Evolutionary conservation across 1,140 invertebrate genomes (phyloP).

Genomic region (Pogonognathellus flavescens): DNA sequence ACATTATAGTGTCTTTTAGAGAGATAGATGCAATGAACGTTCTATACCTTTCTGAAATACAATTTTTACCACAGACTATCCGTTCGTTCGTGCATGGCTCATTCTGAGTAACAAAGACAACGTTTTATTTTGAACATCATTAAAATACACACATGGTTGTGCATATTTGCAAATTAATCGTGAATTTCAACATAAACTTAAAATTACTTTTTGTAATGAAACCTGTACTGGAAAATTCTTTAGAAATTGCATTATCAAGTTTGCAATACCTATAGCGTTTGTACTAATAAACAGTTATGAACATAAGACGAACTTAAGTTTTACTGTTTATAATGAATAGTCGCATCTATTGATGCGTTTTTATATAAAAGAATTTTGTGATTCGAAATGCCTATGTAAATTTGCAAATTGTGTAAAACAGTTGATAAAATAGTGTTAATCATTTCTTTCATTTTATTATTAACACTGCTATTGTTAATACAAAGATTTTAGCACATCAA

Average conservation of each 20-base stretch:
- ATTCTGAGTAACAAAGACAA: neutral
- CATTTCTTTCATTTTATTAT: constrained; percentile 8
- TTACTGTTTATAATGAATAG: no score
- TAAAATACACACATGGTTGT: neutral
- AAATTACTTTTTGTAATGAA: neutral
- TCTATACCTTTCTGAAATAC: no score
- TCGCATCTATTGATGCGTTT: no score
- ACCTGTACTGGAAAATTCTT: neutral
- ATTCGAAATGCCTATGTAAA: neutral
- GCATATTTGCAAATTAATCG: neutral
- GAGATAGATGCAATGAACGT: no score
- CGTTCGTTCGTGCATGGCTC: constrained; percentile 1
- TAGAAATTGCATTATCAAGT: neutral
- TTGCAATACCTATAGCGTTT: neutral
- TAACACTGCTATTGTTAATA: neutral
- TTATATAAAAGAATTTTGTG: neutral
- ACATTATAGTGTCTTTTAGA: neutral
- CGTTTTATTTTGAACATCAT: neutral
- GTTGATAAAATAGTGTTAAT: neutral
- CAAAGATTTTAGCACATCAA: neutral
- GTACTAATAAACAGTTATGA: neutral
- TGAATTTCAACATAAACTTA: neutral
- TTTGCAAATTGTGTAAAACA: neutral
- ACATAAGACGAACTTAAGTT: neutral
- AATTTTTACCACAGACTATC: no score